Evolutionary conservation across 2,888 invertebrate species (phyloP).

Genomic region (Machimus rusticus): DNA sequence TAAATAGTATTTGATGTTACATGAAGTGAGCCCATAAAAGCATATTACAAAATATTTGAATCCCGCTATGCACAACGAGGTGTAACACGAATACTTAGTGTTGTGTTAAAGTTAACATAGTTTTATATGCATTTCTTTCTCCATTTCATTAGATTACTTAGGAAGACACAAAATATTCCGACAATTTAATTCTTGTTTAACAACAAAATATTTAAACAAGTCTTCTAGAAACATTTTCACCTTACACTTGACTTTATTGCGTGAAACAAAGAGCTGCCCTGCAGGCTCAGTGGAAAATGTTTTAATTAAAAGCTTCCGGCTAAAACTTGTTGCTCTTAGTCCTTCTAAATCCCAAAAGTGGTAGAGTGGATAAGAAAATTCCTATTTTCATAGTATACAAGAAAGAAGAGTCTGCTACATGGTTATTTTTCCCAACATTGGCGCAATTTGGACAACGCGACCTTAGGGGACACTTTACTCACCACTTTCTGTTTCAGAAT

Average conservation of each 20-base stretch:
- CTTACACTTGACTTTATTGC: background rate
- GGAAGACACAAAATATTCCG: background rate
- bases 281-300: background rate
- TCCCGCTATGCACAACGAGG: too few relatives aligned
- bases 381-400: background rate
- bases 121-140: background rate
- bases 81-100: too few relatives aligned
- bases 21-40: too few relatives aligned
- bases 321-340: background rate
- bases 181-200: background rate
- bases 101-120: background rate
- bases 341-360: background rate
- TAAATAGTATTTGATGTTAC: too few relatives aligned
- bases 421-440: background rate
- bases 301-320: background rate
- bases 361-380: background rate
- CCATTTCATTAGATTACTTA: background rate
- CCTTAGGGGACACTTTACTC: background rate
- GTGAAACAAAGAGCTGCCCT: background rate
- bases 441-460: background rate
- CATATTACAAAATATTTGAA: too few relatives aligned
- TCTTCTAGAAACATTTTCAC: background rate
- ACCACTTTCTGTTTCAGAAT: background rate
- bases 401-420: background rate
- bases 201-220: background rate